Evolutionary conservation across 2,888 invertebrate species (phyloP).

Genomic region (Nematopogon swammerdamellus): DNA sequence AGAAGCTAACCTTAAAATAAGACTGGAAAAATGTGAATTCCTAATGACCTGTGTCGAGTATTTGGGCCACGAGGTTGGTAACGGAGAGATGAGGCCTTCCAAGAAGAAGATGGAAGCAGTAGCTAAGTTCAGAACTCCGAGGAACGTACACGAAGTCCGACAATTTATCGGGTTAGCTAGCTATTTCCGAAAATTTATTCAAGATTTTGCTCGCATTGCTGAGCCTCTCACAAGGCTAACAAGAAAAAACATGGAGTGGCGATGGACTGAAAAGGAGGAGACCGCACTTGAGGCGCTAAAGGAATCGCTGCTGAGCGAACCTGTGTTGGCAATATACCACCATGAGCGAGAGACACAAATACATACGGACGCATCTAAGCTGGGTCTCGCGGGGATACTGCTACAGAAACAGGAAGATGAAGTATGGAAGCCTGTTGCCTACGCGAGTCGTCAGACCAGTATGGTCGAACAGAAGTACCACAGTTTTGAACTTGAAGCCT

Average conservation of each 20-base stretch:
- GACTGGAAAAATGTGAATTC: conserved; percentile 5
- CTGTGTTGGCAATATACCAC: conserved; percentile 3
- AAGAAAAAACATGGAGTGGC: conserved; percentile 6
- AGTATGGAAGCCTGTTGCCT: conserved; percentile 11
- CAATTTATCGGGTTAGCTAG: conserved; percentile 11
- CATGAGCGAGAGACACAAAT: conserved; percentile 5
- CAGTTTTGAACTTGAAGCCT: conserved; percentile 10
- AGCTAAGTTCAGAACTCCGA: conserved; percentile 5
- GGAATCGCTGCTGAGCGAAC: not conserved
- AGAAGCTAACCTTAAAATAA: conserved; percentile 4
- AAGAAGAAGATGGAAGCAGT: conserved; percentile 4
- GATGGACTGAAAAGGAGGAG: conserved; percentile 4
- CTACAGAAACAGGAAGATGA: conserved; percentile 7
- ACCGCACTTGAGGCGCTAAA: conserved; percentile 3
- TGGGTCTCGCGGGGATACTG: conserved; percentile 7
- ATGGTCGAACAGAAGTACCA: conserved; percentile 9
- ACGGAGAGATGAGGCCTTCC: conserved; percentile 3
- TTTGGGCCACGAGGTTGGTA: conserved; percentile 5
- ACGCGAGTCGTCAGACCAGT: conserved; percentile 13
- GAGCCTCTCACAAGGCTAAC: conserved; percentile 8
- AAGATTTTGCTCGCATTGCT: conserved; percentile 9
- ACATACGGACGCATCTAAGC: conserved; percentile 8
- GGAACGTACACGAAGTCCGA: conserved; percentile 9
- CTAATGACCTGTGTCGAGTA: conserved; percentile 5
- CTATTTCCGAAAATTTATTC: conserved; percentile 10